Evolutionary conservation across 2,113 vertebrate species (phyloP).

Genomic region (Vulpes ferrilata): DNA sequence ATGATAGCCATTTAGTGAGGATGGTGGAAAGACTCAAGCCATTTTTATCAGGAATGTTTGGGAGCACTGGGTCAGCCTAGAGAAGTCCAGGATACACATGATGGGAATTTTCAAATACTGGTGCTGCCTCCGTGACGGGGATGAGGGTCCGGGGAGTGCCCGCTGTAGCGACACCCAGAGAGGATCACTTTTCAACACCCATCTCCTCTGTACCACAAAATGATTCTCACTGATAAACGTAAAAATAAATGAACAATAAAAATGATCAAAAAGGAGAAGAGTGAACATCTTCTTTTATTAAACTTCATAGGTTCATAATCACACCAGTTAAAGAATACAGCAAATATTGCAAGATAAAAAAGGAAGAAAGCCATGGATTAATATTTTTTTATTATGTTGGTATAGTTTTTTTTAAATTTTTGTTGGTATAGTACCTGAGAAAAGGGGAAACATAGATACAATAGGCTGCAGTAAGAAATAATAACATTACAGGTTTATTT

Average conservation of each 20-base stretch:
- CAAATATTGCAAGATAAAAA: conserved; percentile 15
- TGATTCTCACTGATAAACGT: neutral
- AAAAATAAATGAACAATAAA: conserved; percentile 19
- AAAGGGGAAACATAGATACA: neutral
- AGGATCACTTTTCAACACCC: neutral
- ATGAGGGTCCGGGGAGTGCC: neutral
- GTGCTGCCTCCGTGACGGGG: neutral
- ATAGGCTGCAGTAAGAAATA: conserved; percentile 33
- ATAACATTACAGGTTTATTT: conserved; percentile 25
- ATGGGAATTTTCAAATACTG: neutral
- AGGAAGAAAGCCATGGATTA: neutral
- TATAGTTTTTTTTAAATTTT: conserved; percentile 34
- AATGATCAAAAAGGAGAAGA: conserved; percentile 41
- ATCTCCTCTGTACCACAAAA: neutral
- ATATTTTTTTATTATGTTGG: conserved; percentile 56
- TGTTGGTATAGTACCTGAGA: neutral
- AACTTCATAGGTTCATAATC: neutral
- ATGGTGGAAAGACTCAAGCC: neutral
- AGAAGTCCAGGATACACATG: neutral
- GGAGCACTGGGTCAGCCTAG: neutral
- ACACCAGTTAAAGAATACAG: neutral
- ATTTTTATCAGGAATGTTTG: neutral
- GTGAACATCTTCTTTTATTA: conserved; percentile 40
- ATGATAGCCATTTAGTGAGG: neutral
- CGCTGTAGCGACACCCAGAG: neutral